Conservation (phyloP, 2,113 vertebrate species). For the Thryonomys swinderianus region DNA sequence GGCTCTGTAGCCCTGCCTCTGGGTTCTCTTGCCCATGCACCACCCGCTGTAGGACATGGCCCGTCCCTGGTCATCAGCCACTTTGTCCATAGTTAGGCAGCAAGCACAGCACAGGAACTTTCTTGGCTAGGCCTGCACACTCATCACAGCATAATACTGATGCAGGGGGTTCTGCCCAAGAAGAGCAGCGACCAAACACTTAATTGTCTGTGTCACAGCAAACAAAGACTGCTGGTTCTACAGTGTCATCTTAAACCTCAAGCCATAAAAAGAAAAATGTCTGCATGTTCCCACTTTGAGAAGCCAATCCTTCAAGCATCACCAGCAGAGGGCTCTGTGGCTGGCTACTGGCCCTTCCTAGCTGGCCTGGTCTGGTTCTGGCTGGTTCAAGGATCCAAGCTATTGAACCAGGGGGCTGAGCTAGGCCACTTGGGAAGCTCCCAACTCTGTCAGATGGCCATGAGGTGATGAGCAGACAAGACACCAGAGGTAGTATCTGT, state of each 20-base stretch:
- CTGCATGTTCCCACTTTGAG: not conserved
- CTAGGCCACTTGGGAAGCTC: too few relatives aligned
- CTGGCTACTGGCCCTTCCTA: not conserved
- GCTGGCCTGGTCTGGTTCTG: not conserved
- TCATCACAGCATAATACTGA: fast-evolving
- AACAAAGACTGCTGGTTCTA: not conserved
- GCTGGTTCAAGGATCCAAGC: too few relatives aligned
- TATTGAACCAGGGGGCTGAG: not conserved
- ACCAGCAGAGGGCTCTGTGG: not conserved
- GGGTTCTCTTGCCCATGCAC: not conserved
- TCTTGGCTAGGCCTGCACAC: not conserved
- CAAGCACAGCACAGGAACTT: fast-evolving
- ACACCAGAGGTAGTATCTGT: not conserved
- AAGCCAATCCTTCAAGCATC: not conserved
- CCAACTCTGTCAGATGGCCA: not conserved
- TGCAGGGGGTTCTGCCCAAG: not conserved
- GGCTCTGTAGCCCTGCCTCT: not conserved
- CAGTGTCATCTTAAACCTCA: conserved; percentile 3
- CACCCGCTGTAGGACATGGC: not conserved
- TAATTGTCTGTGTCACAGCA: not conserved
- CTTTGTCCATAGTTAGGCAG: fast-evolving
- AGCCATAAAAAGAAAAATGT: not conserved
- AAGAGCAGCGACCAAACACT: not conserved
- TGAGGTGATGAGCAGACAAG: too few relatives aligned
- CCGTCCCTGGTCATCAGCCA: too few relatives aligned